Conservation (phyloP, 1,140 invertebrate species). For the Hestina assimilis region DNA sequence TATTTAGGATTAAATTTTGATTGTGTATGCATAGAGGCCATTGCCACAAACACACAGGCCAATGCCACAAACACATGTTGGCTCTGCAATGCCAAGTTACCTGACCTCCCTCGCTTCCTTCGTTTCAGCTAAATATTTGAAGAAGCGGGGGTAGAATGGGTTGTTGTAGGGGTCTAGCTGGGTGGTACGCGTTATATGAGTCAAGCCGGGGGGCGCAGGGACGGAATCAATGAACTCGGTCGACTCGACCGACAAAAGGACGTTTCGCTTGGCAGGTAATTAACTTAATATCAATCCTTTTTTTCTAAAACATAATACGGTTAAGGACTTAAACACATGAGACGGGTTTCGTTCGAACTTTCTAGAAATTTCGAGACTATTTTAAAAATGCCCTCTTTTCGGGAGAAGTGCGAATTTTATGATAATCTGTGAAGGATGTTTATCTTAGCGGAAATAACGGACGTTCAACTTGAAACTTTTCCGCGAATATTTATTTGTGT, state of each 20-base stretch:
- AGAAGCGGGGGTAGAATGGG: conserved; percentile 7
- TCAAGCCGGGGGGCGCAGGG: conserved; percentile 56
- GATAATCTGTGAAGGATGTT: not conserved
- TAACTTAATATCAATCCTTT: conserved; percentile 70
- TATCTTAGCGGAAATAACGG: conserved; percentile 2
- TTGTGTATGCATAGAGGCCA: conserved; percentile 44
- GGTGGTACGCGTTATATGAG: conserved; percentile 50
- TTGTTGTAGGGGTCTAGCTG: conserved; percentile 32
- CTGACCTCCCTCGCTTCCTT: conserved; percentile 41
- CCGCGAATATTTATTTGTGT: conserved; percentile 5
- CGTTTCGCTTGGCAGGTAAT: conserved; percentile 72
- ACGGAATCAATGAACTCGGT: conserved; percentile 72
- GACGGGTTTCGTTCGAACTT: not conserved
- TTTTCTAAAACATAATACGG: conserved; percentile 36
- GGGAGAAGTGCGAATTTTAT: not conserved
- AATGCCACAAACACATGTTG: conserved; percentile 71
- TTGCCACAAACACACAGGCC: conserved; percentile 49
- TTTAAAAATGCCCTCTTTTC: no score
- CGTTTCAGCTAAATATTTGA: conserved; percentile 4
- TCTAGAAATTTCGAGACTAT: conserved; percentile 1
- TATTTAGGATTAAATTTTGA: conserved; percentile 38
- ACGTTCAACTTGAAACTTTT: conserved; percentile 12
- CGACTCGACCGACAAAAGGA: conserved; percentile 69
- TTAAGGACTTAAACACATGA: conserved; percentile 21
- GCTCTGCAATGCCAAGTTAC: conserved; percentile 39